Percentiles rank a stretch among this genome's conserved stretches.
These are phyloP conservation scores for Colius striatus DNA, from an alignment of 2,113 vertebrate genomes.

Conservation along the genomic window DNA sequence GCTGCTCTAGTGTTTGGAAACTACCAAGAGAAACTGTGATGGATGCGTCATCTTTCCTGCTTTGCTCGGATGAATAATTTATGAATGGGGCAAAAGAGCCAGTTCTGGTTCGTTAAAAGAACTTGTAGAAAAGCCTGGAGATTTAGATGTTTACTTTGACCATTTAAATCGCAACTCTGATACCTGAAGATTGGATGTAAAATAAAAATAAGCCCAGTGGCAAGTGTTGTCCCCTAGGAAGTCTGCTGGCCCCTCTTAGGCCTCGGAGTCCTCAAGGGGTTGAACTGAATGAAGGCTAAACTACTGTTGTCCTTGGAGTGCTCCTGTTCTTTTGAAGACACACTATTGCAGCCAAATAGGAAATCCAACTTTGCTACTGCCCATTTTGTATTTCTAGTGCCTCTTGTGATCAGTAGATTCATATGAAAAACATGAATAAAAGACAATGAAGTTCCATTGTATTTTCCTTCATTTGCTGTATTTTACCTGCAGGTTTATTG, in stretches of 20 bases:
- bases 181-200: background rate
- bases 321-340: background rate
- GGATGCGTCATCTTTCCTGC: background rate
- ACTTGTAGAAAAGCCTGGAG: background rate
- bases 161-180: background rate
- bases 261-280: background rate
- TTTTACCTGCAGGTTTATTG: background rate
- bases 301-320: background rate
- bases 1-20: background rate
- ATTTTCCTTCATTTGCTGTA: background rate
- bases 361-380: background rate
- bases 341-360: background rate
- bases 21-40: background rate
- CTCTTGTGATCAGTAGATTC: background rate
- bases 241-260: background rate
- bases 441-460: background rate
- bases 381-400: background rate
- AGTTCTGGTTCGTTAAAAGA: background rate
- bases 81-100: background rate
- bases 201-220: background rate
- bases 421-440: constrained; percentile 1
- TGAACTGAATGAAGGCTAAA: background rate
- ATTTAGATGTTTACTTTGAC: background rate
- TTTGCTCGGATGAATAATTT: background rate
- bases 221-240: background rate